Percentiles rank a stretch among this genome's conserved stretches.
Conservation (phyloP, 2,113 vertebrate genomes). For the Oophaga pumilio region DNA sequence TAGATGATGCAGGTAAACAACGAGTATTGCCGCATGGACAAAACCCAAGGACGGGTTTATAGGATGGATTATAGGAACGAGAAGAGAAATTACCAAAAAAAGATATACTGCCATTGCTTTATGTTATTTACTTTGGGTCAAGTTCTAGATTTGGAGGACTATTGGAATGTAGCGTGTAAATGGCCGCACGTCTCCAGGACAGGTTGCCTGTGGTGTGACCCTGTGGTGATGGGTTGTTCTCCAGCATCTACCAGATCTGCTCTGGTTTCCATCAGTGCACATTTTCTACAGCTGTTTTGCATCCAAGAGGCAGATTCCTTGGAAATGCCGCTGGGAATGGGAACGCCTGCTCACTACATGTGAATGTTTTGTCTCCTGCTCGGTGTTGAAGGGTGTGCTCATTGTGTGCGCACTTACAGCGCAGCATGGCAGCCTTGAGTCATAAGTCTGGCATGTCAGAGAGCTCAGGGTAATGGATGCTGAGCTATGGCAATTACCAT, state of each 20-base stretch:
- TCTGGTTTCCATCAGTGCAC: background rate
- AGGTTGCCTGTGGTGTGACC: background rate
- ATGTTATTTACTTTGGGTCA: too few relatives aligned
- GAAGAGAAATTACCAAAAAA: too few relatives aligned
- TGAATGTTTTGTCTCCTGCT: slow-evolving; percentile 12
- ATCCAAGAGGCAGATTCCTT: background rate
- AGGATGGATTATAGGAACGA: too few relatives aligned
- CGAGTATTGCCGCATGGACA: too few relatives aligned
- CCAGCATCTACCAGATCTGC: background rate
- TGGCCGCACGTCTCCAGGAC: background rate
- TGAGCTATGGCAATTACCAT: background rate
- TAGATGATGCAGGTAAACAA: too few relatives aligned
- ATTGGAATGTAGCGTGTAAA: background rate
- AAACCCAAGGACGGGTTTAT: too few relatives aligned
- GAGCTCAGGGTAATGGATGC: background rate
- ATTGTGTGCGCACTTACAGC: background rate
- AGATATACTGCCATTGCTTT: too few relatives aligned
- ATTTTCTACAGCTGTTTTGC: slow-evolving; percentile 25
- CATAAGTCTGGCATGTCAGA: background rate
- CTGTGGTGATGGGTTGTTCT: background rate
- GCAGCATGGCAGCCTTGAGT: background rate
- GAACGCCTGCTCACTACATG: slow-evolving; percentile 31
- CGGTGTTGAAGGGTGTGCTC: slow-evolving; percentile 1
- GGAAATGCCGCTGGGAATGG: slow-evolving; percentile 19
- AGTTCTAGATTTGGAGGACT: background rate